Conservation (phyloP, 1,140 invertebrate genomes). For the Argopecten irradians region DNA sequence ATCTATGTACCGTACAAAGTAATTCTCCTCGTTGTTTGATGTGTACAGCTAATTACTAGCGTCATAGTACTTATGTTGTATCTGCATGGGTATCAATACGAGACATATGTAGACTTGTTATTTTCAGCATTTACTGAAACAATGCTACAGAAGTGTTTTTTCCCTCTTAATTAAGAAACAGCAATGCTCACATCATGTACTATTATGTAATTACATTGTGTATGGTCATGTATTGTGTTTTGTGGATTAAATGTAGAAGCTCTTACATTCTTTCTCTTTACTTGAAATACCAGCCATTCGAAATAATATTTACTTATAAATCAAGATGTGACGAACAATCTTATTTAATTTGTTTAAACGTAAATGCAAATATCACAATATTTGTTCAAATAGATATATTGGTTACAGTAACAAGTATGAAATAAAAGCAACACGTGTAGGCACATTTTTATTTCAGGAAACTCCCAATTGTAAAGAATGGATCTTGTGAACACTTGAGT, state of each 20-base stretch:
- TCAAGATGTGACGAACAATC: too few species aligned
- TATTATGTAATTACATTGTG: neutral
- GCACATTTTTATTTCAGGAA: neutral
- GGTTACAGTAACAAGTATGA: too few species aligned
- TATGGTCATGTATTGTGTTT: slow-evolving; percentile 10
- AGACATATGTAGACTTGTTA: neutral
- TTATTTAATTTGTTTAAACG: too few species aligned
- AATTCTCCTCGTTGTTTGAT: neutral
- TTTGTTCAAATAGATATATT: too few species aligned
- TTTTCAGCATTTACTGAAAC: neutral
- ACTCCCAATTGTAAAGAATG: too few species aligned
- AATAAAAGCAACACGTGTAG: too few species aligned
- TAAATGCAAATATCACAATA: too few species aligned
- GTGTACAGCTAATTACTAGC: neutral
- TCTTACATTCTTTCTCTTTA: neutral
- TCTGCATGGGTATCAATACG: neutral
- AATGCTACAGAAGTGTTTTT: neutral
- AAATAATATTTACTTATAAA: neutral
- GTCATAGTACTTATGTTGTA: neutral
- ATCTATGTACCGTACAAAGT: neutral
- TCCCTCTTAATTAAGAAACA: neutral
- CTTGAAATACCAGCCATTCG: neutral
- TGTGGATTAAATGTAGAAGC: slow-evolving; percentile 17
- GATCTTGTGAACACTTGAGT: too few species aligned
- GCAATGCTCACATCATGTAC: neutral